Evolutionary conservation across 2,113 vertebrate species (phyloP).

Genomic region (Festucalex cinctus): DNA sequence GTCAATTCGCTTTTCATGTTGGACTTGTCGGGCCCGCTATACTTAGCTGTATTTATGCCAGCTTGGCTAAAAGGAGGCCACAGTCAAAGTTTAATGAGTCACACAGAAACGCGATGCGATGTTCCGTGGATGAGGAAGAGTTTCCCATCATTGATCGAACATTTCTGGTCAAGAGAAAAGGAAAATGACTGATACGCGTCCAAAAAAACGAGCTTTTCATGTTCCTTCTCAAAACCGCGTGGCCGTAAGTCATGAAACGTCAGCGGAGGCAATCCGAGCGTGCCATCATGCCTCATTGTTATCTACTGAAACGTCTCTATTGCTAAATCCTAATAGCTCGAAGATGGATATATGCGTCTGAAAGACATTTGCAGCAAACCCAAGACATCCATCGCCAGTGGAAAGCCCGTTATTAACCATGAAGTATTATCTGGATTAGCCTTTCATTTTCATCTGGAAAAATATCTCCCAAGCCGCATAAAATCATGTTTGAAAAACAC

Average conservation of each 20-base stretch:
- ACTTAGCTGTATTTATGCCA: slow-evolving; percentile 20
- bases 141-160: slow-evolving; percentile 52
- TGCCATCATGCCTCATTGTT: slow-evolving; percentile 4
- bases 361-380: background rate
- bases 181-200: slow-evolving; percentile 36
- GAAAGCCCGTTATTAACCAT: background rate
- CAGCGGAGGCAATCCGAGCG: slow-evolving; percentile 1
- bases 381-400: background rate
- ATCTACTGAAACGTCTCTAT: slow-evolving; percentile 5
- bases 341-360: background rate
- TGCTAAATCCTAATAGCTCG: background rate
- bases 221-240: slow-evolving; percentile 7
- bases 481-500: background rate
- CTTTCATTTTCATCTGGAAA: slow-evolving; percentile 4
- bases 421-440: background rate
- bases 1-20: slow-evolving; percentile 20
- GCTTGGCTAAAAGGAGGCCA: slow-evolving; percentile 38
- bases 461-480: background rate
- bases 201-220: slow-evolving; percentile 38
- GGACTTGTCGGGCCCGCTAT: background rate
- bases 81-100: slow-evolving; percentile 43
- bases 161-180: slow-evolving; percentile 29
- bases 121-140: slow-evolving; percentile 45
- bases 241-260: slow-evolving; percentile 5
- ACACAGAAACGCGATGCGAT: slow-evolving; percentile 33